Conservation (phyloP, 2,888 invertebrate genomes). For the Ochropacha duplaris region DNA sequence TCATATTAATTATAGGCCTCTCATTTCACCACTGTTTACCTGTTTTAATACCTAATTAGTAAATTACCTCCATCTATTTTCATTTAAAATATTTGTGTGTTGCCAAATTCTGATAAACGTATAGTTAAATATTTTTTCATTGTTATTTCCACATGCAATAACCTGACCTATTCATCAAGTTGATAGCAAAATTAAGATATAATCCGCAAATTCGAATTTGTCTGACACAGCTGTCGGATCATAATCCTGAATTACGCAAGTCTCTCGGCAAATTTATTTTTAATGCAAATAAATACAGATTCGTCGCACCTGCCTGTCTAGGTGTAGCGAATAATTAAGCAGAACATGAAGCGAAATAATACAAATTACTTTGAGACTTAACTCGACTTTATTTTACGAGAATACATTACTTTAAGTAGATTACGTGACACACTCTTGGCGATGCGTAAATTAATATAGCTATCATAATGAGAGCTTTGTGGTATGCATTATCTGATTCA, state of each 20-base stretch:
- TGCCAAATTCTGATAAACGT: background rate
- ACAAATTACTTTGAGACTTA: conserved; percentile 74
- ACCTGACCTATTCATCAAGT: conserved; percentile 55
- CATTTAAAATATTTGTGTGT: background rate
- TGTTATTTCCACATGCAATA: conserved; percentile 26
- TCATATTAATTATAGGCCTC: background rate
- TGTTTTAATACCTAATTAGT: background rate
- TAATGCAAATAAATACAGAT: conserved; percentile 80
- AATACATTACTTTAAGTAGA: conserved; percentile 61
- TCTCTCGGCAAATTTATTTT: conserved; percentile 74
- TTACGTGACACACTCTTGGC: conserved; percentile 51
- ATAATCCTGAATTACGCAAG: conserved; percentile 74
- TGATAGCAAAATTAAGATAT: conserved; percentile 66
- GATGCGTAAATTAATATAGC: conserved; percentile 38
- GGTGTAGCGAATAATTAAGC: conserved; percentile 75
- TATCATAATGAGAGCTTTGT: conserved; percentile 5
- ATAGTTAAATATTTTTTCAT: background rate
- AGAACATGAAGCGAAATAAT: conserved; percentile 75
- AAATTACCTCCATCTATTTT: background rate
- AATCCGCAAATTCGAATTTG: conserved; percentile 71
- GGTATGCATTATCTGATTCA: background rate
- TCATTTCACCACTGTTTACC: background rate
- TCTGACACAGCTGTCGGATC: conserved; percentile 71
- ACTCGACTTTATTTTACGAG: conserved; percentile 65
- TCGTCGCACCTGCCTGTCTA: conserved; percentile 76